Percentiles rank a stretch among this genome's conserved stretches.
Evolutionary conservation across 2,797 vertebrate species (phyloP).

Genomic region (Tauraco hartlaubi): DNA sequence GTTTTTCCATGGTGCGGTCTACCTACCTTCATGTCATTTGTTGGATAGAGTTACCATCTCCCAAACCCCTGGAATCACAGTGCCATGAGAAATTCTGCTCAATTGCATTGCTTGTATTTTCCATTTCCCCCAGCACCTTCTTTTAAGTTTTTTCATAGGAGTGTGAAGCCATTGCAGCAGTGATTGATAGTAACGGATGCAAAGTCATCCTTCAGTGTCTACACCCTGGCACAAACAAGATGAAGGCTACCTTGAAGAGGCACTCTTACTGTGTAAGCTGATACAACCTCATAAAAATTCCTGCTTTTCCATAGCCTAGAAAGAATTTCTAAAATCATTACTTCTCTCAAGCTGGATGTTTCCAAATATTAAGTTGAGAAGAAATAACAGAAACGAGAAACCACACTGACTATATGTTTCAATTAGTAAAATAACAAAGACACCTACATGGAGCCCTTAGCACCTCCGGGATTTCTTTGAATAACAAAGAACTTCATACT

Average conservation of each 20-base stretch:
- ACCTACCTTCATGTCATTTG: background rate
- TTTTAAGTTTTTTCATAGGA: conserved; percentile 47
- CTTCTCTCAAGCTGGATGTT: background rate
- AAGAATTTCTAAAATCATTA: background rate
- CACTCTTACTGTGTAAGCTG: background rate
- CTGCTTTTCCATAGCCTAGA: background rate
- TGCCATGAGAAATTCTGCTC: conserved; percentile 50
- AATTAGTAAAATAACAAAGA: background rate
- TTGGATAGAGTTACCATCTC: background rate
- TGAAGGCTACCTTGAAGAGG: conserved; percentile 15
- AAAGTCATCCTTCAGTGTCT: conserved; percentile 57
- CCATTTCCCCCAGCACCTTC: conserved; percentile 13
- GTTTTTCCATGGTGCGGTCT: background rate
- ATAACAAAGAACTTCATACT: background rate
- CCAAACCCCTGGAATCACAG: conserved; percentile 14
- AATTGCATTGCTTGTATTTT: background rate
- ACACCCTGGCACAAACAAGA: conserved; percentile 8
- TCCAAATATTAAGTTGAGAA: background rate
- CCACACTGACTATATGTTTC: background rate
- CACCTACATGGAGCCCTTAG: background rate
- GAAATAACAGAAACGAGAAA: background rate
- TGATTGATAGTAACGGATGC: conserved; percentile 49
- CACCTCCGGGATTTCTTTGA: background rate
- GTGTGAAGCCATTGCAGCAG: conserved; percentile 29
- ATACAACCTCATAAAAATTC: background rate